Conservation (phyloP, 2,113 vertebrate genomes). For the Gymnorhina tibicen region DNA sequence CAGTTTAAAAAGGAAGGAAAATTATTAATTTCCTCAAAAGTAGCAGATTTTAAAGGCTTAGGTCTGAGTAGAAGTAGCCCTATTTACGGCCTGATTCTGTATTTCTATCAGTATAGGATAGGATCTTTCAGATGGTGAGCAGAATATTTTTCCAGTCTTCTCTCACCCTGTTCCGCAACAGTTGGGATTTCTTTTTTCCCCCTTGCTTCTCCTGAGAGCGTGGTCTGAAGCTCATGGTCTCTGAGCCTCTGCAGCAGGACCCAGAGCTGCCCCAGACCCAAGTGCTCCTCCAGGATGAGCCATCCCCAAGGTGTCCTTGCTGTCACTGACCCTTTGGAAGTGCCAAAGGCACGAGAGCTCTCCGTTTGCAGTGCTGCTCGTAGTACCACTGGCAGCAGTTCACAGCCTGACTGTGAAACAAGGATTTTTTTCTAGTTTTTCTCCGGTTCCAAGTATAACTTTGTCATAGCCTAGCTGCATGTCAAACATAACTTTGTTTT, state of each 20-base stretch:
- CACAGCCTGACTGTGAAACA: not conserved
- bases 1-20: not conserved
- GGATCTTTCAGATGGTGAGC: not conserved
- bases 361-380: fast-evolving
- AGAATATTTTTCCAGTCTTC: not conserved
- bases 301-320: not conserved
- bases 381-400: not conserved
- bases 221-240: not conserved
- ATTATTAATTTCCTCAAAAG: not conserved
- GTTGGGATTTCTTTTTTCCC: not conserved
- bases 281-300: not conserved
- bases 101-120: not conserved
- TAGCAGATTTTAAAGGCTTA: not conserved
- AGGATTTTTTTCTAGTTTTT: not conserved
- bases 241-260: not conserved
- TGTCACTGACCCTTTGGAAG: not conserved
- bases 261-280: not conserved
- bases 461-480: not conserved
- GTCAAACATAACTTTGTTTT: not conserved
- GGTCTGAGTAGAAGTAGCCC: not conserved
- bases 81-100: not conserved
- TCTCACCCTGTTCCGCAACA: not conserved
- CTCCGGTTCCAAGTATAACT: not conserved
- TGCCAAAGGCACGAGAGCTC: not conserved
- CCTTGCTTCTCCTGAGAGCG: fast-evolving